phyloP scores from a whole-genome alignment of 1,140 invertebrate species.

The Paracyclopina nana region DNA sequence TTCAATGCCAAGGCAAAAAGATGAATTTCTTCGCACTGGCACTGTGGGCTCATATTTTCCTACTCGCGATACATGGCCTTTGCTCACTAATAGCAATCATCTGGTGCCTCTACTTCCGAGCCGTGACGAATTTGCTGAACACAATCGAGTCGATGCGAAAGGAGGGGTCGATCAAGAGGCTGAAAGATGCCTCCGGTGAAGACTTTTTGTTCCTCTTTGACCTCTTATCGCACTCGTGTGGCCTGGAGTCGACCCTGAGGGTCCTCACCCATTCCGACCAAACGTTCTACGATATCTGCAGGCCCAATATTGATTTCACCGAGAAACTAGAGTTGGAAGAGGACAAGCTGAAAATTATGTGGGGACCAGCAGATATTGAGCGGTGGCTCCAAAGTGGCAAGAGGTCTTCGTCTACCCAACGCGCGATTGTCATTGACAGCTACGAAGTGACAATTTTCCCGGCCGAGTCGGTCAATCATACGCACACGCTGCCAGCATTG shows the following conservation, averaged over 20 bases:
- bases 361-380: conserved; percentile 10
- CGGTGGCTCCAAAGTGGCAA: conserved; percentile 4
- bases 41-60: neutral
- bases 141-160: neutral
- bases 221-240: conserved; percentile 10
- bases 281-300: conserved; percentile 9
- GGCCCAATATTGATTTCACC: neutral
- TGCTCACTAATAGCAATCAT: neutral
- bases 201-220: conserved; percentile 16
- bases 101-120: conserved; percentile 12
- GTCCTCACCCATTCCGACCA: conserved; percentile 14
- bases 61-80: conserved; percentile 3
- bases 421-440: conserved; percentile 7
- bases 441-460: conserved; percentile 15
- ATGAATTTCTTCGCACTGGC: conserved; percentile 8
- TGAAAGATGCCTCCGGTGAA: neutral
- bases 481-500: neutral
- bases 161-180: neutral
- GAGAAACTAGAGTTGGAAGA: conserved; percentile 10
- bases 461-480: conserved; percentile 10
- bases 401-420: neutral
- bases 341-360: conserved; percentile 14
- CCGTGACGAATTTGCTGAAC: conserved; percentile 7
- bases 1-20: conserved; percentile 14
- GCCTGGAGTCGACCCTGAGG: conserved; percentile 13